Evolutionary conservation across 2,888 invertebrate genomes (phyloP), one percentile per base, ranked within the genome.

Genomic region (Aplocera efformata): DNA sequence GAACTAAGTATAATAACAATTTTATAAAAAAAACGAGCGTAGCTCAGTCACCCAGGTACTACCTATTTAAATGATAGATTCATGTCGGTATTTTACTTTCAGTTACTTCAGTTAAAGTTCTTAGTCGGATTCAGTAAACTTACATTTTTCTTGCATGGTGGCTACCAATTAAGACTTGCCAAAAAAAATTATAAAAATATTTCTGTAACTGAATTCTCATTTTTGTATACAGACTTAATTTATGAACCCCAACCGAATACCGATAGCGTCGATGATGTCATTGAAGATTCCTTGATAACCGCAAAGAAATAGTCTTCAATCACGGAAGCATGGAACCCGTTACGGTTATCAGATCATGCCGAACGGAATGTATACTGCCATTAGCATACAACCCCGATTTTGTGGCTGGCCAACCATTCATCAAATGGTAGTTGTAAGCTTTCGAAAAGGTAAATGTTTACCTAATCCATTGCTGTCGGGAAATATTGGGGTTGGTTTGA

Each of bases 251-350:
- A 28, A 39, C 29, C 36, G 42, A 41, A 45, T 44, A 48, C 35
- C 34, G 10, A 46, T 47, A 46, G 10, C 31, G 43, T 30, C 56
- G 58, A 58, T 60, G 57, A 63, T 63, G 63, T 60, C 68, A 65
- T 66, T 61, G 60, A 53, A 64, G 72, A 78, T 78, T 45, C 41
- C 22, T 32, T 60, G 79, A 79, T 79, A 79, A 72, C 50, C 48
- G 22, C 9, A 21, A 46, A 60, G 56, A 70, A 74, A 81, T 77
- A 62, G 75, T 56, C 49, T 35, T 58, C 40, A 44, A 66, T 67
- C 81, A 83, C 81, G 82, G 63, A 74, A 74, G 55, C 35, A 8
- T 7, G 25, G 39, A 7, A n/a, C 3, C 20, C 40, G 31, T 40
- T 48, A 32, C 38, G 10, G 32, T 41, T 50, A 50, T 53, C 53